Evolutionary conservation across 92 coral and sea anemone genomes (phyloP), one percentile per base, ranked within the genome.

Genomic region (Bergia puertoricense): DNA sequence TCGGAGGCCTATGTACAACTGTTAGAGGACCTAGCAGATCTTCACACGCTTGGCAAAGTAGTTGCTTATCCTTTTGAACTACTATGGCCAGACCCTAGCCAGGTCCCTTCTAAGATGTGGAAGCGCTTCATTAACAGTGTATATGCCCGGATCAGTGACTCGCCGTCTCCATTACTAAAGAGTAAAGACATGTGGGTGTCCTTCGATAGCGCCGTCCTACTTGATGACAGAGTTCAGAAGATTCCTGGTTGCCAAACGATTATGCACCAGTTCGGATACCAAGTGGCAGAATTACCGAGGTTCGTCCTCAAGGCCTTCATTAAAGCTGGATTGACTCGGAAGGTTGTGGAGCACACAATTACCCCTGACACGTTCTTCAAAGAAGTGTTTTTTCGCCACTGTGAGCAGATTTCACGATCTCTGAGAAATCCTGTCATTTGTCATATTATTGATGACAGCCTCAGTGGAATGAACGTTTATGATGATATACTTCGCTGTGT

Each of bases 1-100:
- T 91, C 98, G 1, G 85, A 79, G 54, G 98, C 99, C 40, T 96
- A 96, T 85, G 89, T 95, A 13, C 95, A 91, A 88, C 92, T 96
- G 23, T 79, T 96, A n/a, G 95, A 93, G 78, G 96, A 91, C 88
- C 71, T 92, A 62, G 91, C 91, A 14, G 71, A 69, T 37, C 98
- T 95, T 40, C 90, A 90, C 36, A 85, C 85, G 41, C 88, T 86
- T 45, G 96, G 95, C 22, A 94, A 90, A 91, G 79, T 91, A 20
- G 92, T 45, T 0, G 92, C 85, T n/a, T 93, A 91, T 86, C 89
- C 89, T 20, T 95, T 86, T 89, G 91, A 91, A 56, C 44, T 86
- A 56, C 74, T 96, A 40, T 96, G 99, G 99, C 99, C 99, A 46
- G 93, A 95, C 42, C 92, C 93, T 42, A 88, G 92, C 81, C 85